These are phyloP conservation scores for Ibidorhyncha struthersii DNA, from an alignment of 2,113 vertebrate species.

Conservation along the genomic window DNA sequence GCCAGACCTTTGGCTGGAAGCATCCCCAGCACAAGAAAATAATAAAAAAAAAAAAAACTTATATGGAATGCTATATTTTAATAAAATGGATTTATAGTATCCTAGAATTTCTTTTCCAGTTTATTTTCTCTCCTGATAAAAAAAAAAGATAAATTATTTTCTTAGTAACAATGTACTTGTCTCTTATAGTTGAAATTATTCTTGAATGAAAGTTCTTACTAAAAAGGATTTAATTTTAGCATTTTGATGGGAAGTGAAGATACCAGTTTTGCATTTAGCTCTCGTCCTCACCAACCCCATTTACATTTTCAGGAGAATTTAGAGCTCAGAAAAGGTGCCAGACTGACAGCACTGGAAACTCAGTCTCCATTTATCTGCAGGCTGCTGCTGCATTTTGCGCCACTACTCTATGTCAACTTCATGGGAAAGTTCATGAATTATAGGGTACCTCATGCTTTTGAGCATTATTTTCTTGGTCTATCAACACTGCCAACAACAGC, in stretches of 20 bases:
- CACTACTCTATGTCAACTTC: not conserved
- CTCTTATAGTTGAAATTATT: not conserved
- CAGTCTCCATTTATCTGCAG: not conserved
- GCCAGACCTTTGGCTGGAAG: slow-evolving; percentile 2
- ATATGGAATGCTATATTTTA: not conserved
- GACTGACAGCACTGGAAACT: not conserved
- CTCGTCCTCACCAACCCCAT: not conserved
- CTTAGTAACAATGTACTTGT: not conserved
- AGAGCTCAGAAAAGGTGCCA: not conserved
- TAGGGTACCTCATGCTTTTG: not conserved
- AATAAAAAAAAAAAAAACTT: not conserved
- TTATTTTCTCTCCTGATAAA: not conserved
- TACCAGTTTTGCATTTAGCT: not conserved
- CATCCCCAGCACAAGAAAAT: not conserved
- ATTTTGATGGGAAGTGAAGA: not conserved
- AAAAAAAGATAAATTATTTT: not conserved
- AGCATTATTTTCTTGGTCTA: not conserved
- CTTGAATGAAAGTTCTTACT: not conserved
- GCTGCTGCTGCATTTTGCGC: not conserved
- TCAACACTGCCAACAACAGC: not conserved
- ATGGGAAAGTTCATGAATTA: not conserved
- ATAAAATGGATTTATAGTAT: not conserved
- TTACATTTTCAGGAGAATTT: slow-evolving; percentile 3
- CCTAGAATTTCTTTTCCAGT: not conserved
- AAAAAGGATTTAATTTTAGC: not conserved